These are phyloP conservation scores for Fratercula arctica DNA, from an alignment of 2,797 vertebrate genomes.

Conservation along the genomic window DNA sequence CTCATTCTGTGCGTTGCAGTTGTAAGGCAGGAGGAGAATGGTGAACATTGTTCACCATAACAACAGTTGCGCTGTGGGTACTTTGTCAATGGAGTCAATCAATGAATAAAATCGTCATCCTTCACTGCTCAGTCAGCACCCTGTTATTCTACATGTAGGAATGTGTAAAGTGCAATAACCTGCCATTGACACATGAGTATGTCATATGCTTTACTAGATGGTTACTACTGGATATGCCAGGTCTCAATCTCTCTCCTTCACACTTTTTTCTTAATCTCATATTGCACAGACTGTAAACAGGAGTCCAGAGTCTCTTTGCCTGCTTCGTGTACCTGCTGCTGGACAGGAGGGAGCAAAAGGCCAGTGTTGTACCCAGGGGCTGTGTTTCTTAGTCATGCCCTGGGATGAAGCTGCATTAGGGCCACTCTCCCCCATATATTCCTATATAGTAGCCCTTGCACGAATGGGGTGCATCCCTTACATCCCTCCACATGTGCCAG, in stretches of 20 bases:
- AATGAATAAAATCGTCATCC: neutral
- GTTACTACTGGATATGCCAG: neutral
- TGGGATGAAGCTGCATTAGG: neutral
- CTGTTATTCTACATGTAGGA: neutral
- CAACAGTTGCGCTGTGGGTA: neutral
- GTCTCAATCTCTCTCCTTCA: neutral
- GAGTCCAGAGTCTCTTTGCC: neutral
- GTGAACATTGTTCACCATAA: neutral
- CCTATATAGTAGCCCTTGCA: neutral
- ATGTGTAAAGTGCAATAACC: neutral
- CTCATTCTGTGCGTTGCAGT: neutral
- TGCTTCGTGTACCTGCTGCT: neutral
- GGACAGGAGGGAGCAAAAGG: neutral
- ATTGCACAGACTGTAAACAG: neutral
- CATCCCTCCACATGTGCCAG: accelerated
- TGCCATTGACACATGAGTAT: neutral
- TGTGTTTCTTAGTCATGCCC: neutral
- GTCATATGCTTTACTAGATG: neutral
- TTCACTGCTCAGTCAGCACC: neutral
- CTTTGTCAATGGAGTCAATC: neutral
- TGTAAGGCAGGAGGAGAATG: neutral
- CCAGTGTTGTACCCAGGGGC: neutral
- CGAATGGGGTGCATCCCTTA: neutral
- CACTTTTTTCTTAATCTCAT: neutral
- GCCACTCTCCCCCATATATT: too few relatives aligned